phyloP scores from a whole-genome alignment of 2,888 invertebrate species.

The Drosophila fulvimacula region DNA sequence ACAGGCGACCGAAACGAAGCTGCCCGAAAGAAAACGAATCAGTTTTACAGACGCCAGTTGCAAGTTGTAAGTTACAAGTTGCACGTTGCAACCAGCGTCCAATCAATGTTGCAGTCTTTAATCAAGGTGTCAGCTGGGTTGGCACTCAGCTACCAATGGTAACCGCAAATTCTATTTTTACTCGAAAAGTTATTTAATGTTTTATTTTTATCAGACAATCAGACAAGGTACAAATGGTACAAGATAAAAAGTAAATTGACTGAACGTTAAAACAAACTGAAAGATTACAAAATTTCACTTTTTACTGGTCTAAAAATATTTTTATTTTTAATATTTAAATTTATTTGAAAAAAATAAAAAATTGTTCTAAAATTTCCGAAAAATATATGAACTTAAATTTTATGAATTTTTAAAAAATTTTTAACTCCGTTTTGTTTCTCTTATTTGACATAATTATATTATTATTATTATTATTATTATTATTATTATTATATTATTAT shows the following conservation, averaged over 20 bases:
- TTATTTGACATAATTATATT: too few species aligned
- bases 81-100: constrained; percentile 18
- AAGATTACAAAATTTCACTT: neutral
- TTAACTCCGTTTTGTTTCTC: too few species aligned
- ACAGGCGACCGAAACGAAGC: constrained; percentile 15
- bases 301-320: neutral
- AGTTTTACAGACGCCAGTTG: constrained; percentile 22
- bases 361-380: neutral
- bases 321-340: neutral
- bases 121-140: constrained; percentile 17
- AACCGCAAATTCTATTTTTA: neutral
- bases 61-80: constrained; percentile 1
- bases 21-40: constrained; percentile 33
- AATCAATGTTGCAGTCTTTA: constrained; percentile 33
- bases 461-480: too few species aligned
- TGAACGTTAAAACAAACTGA: neutral
- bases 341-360: neutral
- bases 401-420: too few species aligned
- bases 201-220: neutral
- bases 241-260: neutral
- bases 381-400: too few species aligned
- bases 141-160: neutral
- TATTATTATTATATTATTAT: too few species aligned
- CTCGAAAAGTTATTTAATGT: neutral
- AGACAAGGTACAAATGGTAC: neutral